These are phyloP conservation scores for Streptopelia turtur DNA, from an alignment of 2,797 vertebrate genomes.

Conservation along the genomic window DNA sequence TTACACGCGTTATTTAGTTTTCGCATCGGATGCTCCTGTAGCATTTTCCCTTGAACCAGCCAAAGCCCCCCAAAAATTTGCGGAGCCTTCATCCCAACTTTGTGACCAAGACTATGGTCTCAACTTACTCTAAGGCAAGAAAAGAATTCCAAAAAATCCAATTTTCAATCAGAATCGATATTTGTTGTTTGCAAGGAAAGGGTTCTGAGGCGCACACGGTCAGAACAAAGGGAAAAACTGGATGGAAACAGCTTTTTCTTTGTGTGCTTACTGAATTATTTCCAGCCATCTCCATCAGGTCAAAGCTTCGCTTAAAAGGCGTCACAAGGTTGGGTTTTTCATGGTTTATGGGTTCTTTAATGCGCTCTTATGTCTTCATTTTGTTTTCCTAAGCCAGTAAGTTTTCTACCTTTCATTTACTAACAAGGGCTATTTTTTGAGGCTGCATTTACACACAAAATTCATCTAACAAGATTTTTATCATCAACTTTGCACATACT, in stretches of 20 bases:
- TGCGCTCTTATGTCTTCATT: not conserved
- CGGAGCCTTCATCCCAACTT: not conserved
- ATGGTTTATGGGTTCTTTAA: not conserved
- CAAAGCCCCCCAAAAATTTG: not conserved
- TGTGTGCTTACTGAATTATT: not conserved
- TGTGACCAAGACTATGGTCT: not conserved
- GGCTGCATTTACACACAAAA: constrained; percentile 29
- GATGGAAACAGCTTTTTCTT: not conserved
- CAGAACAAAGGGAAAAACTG: not conserved
- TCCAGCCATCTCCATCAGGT: not conserved
- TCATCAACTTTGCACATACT: constrained; percentile 45
- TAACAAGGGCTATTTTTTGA: constrained; percentile 58
- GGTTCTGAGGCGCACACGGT: not conserved
- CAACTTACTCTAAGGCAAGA: not conserved
- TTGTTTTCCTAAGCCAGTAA: not conserved
- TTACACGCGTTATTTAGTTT: constrained; percentile 9
- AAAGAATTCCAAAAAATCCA: not conserved
- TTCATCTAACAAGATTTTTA: constrained; percentile 26
- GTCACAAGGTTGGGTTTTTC: not conserved
- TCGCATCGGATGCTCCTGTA: constrained; percentile 12
- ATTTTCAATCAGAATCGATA: not conserved
- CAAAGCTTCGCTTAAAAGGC: not conserved
- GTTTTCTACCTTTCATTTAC: constrained; percentile 19
- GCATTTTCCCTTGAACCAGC: not conserved
- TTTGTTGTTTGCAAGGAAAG: not conserved